Conservation (phyloP, 1,140 invertebrate genomes). For the Ceratina japonica region DNA sequence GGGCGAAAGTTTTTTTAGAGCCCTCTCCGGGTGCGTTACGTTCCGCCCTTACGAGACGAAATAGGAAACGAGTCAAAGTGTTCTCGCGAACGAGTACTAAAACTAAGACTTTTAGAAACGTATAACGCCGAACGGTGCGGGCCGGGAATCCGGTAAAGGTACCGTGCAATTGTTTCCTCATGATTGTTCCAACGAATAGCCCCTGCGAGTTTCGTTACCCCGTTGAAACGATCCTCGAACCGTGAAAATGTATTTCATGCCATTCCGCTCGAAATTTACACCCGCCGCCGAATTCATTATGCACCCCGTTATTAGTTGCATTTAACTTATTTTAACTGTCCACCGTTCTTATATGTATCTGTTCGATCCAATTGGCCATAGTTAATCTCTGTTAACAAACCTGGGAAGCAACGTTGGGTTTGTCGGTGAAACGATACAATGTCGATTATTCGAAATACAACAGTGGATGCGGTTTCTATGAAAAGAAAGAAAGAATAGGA, state of each 20-base stretch:
- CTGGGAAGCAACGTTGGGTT: too few species aligned
- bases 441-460: too few species aligned
- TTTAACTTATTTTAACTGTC: background rate
- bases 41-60: slow-evolving; percentile 4
- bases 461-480: background rate
- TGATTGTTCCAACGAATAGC: slow-evolving; percentile 11
- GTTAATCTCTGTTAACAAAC: too few species aligned
- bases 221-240: background rate
- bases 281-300: background rate
- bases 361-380: too few species aligned
- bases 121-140: slow-evolving; percentile 7
- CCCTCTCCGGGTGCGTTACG: background rate
- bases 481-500: background rate
- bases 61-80: slow-evolving; percentile 22
- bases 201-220: background rate
- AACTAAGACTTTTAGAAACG: slow-evolving; percentile 32
- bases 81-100: slow-evolving; percentile 22
- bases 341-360: too few species aligned
- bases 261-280: background rate
- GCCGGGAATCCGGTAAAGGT: background rate
- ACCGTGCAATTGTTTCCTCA: slow-evolving; percentile 13
- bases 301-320: background rate
- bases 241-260: background rate
- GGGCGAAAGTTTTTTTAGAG: slow-evolving; percentile 26
- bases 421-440: too few species aligned